Base-by-base conservation (phyloP, 2,797 vertebrate genomes). In the Poecilia wingei region DNA sequence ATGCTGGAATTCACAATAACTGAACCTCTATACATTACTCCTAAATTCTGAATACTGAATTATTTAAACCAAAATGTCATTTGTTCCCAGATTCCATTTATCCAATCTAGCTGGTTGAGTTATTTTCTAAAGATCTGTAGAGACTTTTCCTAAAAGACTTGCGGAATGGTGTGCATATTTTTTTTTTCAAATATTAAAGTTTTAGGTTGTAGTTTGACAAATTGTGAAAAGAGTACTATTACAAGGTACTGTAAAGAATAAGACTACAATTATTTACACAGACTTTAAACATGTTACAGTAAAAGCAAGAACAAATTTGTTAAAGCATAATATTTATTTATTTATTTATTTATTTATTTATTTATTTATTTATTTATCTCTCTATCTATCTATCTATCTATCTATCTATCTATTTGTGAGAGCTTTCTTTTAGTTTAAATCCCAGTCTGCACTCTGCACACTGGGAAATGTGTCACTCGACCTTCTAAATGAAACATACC, bases 401-500 rank as follows among this genome's bases (percentile, higher is more conserved):
- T 51, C 1, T 2, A 22, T 8, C 3, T 9, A 22, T 68, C 1
- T 68, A 5, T 20, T 41, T 68, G 7, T 12, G 3, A 41, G 22
- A 41, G 64, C 3, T 64, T 16, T n/a, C 13, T 72, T 77, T 66
- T 64, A 78, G 46, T 69, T 74, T 18, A 74, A 64, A 85, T 73
- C 36, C 10, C 70, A 76, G 73, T 72, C 64, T 45, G 64, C 75
- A 84, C 76, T 87, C 76, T 87, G 84, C 68, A 80, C 76, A 75
- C 39, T 79, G 83, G 74, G 72, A 88, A 86, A 85, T 81, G 81
- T 78, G 79, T 89, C 83, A 46, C 82, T 88, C 89, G 86, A 91
- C 88, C 91, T 89, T 90, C 84, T 72, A 86, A 88, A 87, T 83
- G 87, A 90, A 91, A 85, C 85, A 92, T 92, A 91, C 95, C 95